Conservation (phyloP, 2,113 vertebrate species). For the Lophotis ruficrista region DNA sequence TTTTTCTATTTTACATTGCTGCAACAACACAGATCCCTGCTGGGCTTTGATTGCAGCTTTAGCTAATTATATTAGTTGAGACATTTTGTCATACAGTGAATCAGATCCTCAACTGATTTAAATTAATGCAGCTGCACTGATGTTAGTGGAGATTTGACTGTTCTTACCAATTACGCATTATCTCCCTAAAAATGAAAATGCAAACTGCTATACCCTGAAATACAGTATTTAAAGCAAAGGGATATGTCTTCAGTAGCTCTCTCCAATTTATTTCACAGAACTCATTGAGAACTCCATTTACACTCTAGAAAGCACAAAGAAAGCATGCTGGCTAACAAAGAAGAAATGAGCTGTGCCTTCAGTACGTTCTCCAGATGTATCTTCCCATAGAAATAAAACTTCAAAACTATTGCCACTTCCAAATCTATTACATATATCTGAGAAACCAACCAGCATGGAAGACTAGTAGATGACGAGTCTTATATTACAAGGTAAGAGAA, state of each 20-base stretch:
- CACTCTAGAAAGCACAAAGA: not conserved
- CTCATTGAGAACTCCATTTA: not conserved
- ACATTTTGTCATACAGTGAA: constrained; percentile 48
- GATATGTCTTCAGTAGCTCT: not conserved
- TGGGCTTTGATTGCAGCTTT: constrained; percentile 35
- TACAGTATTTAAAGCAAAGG: not conserved
- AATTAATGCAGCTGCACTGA: constrained; percentile 19
- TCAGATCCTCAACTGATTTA: constrained; percentile 37
- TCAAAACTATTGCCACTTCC: not conserved
- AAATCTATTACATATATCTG: not conserved
- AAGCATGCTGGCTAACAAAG: not conserved
- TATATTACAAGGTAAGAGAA: not conserved
- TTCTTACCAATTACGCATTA: not conserved
- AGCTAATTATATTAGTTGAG: constrained; percentile 45
- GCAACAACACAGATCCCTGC: constrained; percentile 31
- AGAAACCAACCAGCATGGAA: not conserved
- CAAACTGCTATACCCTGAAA: not conserved
- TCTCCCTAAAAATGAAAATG: not conserved
- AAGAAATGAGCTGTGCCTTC: not conserved
- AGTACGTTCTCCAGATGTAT: not conserved
- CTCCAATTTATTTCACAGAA: not conserved
- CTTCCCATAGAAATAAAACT: not conserved
- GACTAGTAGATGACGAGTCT: not conserved
- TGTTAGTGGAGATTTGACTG: not conserved
- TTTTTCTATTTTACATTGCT: not conserved